Evolutionary conservation across 2,113 vertebrate genomes (phyloP).

Genomic region (Pachyramphus minor): DNA sequence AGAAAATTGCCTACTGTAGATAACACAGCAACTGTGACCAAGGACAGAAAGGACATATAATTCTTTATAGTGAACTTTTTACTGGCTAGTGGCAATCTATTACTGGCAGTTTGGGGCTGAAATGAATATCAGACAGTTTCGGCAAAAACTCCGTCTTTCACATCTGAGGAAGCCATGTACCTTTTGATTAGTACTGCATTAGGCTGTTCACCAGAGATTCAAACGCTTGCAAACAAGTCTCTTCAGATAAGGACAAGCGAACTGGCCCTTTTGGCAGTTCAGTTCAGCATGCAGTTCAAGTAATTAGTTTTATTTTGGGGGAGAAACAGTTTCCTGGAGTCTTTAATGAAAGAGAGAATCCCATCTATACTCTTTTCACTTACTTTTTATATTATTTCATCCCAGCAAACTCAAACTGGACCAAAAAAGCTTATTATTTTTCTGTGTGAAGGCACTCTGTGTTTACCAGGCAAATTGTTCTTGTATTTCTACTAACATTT

Average conservation of each 20-base stretch:
- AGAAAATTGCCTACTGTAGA: slow-evolving; percentile 29
- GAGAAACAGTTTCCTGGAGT: background rate
- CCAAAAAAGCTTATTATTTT: background rate
- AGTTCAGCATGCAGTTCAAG: background rate
- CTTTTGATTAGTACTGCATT: slow-evolving; percentile 38
- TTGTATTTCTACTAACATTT: background rate
- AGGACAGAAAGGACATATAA: slow-evolving; percentile 62
- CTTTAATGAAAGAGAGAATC: background rate
- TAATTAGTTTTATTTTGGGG: background rate
- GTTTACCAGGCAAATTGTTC: background rate
- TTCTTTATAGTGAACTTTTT: slow-evolving; percentile 50
- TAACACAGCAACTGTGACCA: slow-evolving; percentile 37
- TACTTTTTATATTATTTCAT: background rate
- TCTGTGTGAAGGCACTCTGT: background rate
- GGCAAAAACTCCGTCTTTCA: slow-evolving; percentile 38
- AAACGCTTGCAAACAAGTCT: slow-evolving; percentile 24
- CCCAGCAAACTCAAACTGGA: background rate
- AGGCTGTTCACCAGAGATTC: slow-evolving; percentile 31
- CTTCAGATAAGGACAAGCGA: background rate
- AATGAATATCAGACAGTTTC: slow-evolving; percentile 36
- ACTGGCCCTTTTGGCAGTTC: background rate
- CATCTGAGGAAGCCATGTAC: slow-evolving; percentile 7
- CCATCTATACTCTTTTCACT: background rate
- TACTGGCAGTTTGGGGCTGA: slow-evolving; percentile 35
- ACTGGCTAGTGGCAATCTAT: slow-evolving; percentile 48